phyloP scores from a whole-genome alignment of 2,113 vertebrate genomes.

The Mohoua ochrocephala region DNA sequence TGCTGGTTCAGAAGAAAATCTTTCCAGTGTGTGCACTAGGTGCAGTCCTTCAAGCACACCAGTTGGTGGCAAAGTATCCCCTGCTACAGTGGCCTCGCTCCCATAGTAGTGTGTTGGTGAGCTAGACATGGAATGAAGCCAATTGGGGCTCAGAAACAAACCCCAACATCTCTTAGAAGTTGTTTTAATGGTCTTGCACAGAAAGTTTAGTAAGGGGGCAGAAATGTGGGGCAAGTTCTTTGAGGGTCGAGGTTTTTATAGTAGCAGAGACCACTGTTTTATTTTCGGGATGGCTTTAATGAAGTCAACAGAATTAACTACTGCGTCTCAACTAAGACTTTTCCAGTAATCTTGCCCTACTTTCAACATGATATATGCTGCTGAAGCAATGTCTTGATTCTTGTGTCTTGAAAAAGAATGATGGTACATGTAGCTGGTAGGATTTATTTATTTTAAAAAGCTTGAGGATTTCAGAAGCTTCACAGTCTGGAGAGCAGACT shows the following conservation, averaged over 20 bases:
- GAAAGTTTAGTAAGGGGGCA: not conserved
- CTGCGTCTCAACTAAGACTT: not conserved
- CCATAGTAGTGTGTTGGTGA: not conserved
- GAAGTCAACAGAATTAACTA: not conserved
- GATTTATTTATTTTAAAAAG: not conserved
- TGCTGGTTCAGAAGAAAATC: not conserved
- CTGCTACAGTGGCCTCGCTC: not conserved
- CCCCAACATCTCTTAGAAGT: not conserved
- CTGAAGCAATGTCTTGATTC: not conserved
- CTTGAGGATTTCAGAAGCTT: not conserved
- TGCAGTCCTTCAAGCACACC: not conserved
- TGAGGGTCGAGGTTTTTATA: not conserved
- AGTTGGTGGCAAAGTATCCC: not conserved
- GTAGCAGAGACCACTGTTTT: not conserved
- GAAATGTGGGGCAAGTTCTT: not conserved
- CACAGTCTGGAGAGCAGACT: not conserved
- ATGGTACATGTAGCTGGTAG: not conserved
- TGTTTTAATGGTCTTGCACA: not conserved
- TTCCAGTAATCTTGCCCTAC: not conserved
- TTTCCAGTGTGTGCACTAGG: not conserved
- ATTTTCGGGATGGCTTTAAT: not conserved
- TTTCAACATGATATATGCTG: not conserved
- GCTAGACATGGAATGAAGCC: not conserved
- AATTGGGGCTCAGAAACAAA: not conserved
- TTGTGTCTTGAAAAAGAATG: not conserved